A percentile compares a stretch with the other conserved stretches of the same genome.
Conservation (phyloP, 2,113 vertebrate species). For the Oxyura jamaicensis region DNA sequence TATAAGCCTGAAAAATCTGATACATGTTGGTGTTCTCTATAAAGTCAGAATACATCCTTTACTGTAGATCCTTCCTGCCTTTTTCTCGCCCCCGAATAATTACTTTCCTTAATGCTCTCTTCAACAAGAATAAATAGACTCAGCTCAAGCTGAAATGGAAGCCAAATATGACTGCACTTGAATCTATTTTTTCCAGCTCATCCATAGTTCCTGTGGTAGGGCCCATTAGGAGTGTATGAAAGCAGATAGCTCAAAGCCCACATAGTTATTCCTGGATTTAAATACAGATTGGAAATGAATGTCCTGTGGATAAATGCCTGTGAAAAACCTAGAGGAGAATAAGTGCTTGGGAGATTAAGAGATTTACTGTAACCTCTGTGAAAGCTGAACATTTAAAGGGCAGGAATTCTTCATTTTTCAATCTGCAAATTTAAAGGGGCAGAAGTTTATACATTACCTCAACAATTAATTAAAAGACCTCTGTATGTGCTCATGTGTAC, state of each 20-base stretch:
- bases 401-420: slow-evolving; percentile 42
- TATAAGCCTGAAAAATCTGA: background rate
- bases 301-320: slow-evolving; percentile 34
- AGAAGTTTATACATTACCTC: background rate
- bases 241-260: slow-evolving; percentile 47
- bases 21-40: background rate
- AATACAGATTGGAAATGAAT: slow-evolving; percentile 56
- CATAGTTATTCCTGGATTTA: slow-evolving; percentile 47
- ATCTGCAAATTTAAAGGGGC: slow-evolving; percentile 46
- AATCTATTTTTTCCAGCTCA: background rate
- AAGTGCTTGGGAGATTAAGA: slow-evolving; percentile 67
- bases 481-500: background rate
- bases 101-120: slow-evolving; percentile 26
- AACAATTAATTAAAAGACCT: slow-evolving; percentile 4
- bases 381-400: slow-evolving; percentile 57
- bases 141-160: slow-evolving; percentile 31
- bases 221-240: background rate
- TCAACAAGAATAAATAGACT: slow-evolving; percentile 16
- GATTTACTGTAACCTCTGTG: slow-evolving; percentile 55
- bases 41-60: slow-evolving; percentile 1
- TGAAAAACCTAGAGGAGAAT: slow-evolving; percentile 41
- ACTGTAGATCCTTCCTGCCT: background rate
- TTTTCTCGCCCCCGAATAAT: background rate
- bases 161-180: background rate
- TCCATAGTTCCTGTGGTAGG: background rate